phyloP scores from a whole-genome alignment of 2,888 invertebrate genomes.

The Gymnocheta viridis region DNA sequence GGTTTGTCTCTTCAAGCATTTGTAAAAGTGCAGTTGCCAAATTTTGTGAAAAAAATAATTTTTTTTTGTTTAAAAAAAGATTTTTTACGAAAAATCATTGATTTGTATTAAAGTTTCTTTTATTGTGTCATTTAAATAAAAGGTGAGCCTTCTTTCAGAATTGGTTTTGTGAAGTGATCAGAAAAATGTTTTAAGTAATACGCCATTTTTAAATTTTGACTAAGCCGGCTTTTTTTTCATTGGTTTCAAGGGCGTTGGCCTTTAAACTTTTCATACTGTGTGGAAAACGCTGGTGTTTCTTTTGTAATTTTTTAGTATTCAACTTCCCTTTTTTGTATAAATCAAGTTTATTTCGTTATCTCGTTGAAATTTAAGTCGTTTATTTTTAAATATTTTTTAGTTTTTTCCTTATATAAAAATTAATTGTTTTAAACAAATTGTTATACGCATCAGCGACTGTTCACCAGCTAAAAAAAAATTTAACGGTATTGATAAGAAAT shows the following conservation, averaged over 20 bases:
- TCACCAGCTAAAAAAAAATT: neutral
- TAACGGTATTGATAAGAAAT: constrained; percentile 3
- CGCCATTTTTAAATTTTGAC: constrained; percentile 57
- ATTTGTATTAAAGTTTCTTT: constrained; percentile 1
- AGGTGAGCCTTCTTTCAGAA: constrained; percentile 32
- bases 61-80: too few species aligned
- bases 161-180: neutral
- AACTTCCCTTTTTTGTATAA: neutral
- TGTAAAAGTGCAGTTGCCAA: constrained; percentile 44
- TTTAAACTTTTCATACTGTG: constrained; percentile 20
- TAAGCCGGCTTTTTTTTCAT: constrained; percentile 58
- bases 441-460: constrained; percentile 55
- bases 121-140: constrained; percentile 21
- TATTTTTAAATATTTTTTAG: constrained; percentile 42
- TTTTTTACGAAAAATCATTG: constrained; percentile 13
- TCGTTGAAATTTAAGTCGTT: constrained; percentile 48
- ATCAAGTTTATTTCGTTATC: neutral
- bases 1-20: neutral
- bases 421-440: constrained; percentile 62
- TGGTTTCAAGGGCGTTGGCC: constrained; percentile 75
- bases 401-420: constrained; percentile 66
- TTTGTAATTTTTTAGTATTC: neutral
- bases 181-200: neutral
- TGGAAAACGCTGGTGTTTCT: neutral
- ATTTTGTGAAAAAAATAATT: neutral